phyloP scores from a whole-genome alignment of 1,140 invertebrate genomes.

The Dinothrombium tinctorium region DNA sequence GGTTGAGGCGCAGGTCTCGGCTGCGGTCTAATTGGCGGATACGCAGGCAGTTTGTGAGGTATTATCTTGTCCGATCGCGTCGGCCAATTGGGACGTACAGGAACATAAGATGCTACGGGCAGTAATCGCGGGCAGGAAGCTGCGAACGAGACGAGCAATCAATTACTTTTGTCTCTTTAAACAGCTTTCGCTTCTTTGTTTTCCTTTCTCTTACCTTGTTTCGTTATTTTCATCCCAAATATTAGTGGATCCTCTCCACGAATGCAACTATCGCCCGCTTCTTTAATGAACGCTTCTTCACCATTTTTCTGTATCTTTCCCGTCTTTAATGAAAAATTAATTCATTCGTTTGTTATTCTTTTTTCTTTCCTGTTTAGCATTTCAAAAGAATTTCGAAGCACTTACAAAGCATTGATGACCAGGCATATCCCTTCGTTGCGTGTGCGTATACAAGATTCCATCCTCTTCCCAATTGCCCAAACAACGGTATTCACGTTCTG shows the following conservation, averaged over 20 bases:
- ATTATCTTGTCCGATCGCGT: too few relatives aligned
- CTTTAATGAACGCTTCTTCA: conserved; percentile 36
- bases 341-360: background rate
- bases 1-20: too few relatives aligned
- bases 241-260: conserved; percentile 33
- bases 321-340: conserved; percentile 17
- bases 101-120: conserved; percentile 10
- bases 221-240: conserved; percentile 38
- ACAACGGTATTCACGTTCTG: conserved; percentile 41
- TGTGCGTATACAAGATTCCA: conserved; percentile 39
- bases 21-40: background rate
- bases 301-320: conserved; percentile 35
- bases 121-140: conserved; percentile 13
- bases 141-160: conserved; percentile 1
- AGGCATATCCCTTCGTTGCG: conserved; percentile 36
- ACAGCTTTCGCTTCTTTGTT: background rate
- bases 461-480: conserved; percentile 43
- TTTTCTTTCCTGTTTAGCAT: background rate
- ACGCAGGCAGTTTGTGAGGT: conserved; percentile 2
- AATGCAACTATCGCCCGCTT: conserved; percentile 41
- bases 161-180: background rate
- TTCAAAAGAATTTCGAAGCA: conserved; percentile 4
- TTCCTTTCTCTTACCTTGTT: conserved; percentile 20
- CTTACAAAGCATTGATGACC: conserved; percentile 39
- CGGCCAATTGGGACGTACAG: background rate